phyloP scores from a whole-genome alignment of 2,113 vertebrate species.

The Hemibagrus wyckioides region DNA sequence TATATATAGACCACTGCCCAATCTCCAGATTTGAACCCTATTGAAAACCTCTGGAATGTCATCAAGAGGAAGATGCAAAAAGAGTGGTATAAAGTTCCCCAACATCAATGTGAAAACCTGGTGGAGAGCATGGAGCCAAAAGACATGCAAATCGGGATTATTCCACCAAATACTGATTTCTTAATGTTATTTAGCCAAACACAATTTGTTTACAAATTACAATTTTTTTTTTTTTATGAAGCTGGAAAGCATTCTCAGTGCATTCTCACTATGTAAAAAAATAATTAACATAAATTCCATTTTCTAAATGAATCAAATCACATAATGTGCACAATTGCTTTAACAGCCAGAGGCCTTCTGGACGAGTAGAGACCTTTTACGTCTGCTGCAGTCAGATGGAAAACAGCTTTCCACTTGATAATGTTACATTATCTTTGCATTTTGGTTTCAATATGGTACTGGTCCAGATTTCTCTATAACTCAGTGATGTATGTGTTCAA shows the following conservation, averaged over 20 bases:
- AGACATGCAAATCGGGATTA: too few relatives aligned
- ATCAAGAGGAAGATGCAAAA: too few relatives aligned
- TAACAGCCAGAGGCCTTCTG: background rate
- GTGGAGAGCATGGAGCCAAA: too few relatives aligned
- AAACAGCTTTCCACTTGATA: background rate
- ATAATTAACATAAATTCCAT: background rate
- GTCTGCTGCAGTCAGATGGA: background rate
- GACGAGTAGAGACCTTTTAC: background rate
- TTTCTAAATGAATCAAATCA: slow-evolving; percentile 12
- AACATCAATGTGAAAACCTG: too few relatives aligned
- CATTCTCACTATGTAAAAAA: background rate
- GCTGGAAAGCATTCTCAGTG: background rate
- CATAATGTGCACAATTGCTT: background rate
- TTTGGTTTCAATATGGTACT: background rate
- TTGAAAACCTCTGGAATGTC: too few relatives aligned
- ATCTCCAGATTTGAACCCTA: too few relatives aligned
- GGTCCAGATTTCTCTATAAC: background rate
- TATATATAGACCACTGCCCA: too few relatives aligned
- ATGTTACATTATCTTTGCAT: background rate
- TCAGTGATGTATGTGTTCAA: slow-evolving; percentile 4
- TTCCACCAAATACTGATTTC: too few relatives aligned
- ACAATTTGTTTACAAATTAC: too few relatives aligned
- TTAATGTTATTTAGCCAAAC: too few relatives aligned
- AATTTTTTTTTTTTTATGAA: background rate
- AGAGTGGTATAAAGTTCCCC: too few relatives aligned